A percentile compares a stretch with the other conserved stretches of the same genome.
Evolutionary conservation across 2,888 invertebrate genomes (phyloP).

Genomic region (Eledona agricola): DNA sequence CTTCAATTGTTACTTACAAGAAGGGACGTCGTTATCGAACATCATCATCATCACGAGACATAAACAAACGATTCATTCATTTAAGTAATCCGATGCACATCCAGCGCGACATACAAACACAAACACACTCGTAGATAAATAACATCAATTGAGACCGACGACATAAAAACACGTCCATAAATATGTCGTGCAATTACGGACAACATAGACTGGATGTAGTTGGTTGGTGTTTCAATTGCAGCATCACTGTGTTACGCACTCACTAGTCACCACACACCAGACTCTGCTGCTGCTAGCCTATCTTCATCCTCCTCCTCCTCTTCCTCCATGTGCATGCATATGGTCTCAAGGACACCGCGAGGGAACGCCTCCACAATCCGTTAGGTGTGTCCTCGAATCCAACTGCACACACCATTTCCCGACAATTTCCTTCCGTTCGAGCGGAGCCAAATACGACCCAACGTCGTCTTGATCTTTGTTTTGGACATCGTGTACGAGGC

Average conservation of each 20-base stretch:
- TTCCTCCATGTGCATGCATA: conserved; percentile 56
- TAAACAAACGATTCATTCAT: conserved; percentile 35
- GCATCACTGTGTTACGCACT: conserved; percentile 30
- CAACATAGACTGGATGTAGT: conserved; percentile 33
- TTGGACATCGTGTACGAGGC: conserved; percentile 18
- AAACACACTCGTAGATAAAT: conserved; percentile 43
- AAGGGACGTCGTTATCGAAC: conserved; percentile 11
- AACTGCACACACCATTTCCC: conserved; percentile 15
- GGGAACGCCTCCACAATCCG: conserved; percentile 1
- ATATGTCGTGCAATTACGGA: conserved; percentile 42
- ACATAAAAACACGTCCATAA: conserved; percentile 40
- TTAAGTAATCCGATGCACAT: conserved; percentile 38
- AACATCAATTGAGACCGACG: conserved; percentile 45
- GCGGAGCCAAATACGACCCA: conserved; percentile 12
- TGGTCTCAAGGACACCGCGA: conserved; percentile 57
- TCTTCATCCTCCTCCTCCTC: no score
- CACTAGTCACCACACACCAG: conserved; percentile 22
- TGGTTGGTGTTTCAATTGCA: conserved; percentile 30
- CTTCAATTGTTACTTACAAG: conserved; percentile 28
- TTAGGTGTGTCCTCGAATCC: conserved; percentile 18
- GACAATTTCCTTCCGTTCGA: conserved; percentile 16
- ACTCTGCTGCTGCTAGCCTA: conserved; percentile 23
- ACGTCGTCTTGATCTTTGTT: conserved; percentile 7
- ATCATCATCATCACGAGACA: conserved; percentile 17
- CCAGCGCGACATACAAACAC: conserved; percentile 36